A percentile compares a stretch with the other conserved stretches of the same genome.
Conservation (phyloP, 2,888 invertebrate species). For the Leptinotarsa peninsularis region DNA sequence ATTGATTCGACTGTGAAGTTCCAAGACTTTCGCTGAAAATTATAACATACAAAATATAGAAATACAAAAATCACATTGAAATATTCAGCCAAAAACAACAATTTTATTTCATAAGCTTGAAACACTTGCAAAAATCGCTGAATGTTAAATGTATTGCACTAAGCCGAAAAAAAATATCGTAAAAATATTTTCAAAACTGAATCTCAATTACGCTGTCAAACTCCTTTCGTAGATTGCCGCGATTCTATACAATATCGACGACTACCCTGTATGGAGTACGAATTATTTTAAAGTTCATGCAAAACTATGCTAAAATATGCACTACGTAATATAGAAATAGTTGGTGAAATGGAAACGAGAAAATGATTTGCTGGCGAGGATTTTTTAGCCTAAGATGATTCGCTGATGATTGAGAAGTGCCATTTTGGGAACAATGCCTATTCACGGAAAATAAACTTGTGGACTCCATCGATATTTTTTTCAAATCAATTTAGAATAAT, state of each 20-base stretch:
- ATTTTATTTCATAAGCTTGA: slow-evolving; percentile 46
- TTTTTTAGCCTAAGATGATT: not conserved
- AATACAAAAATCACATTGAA: slow-evolving; percentile 36
- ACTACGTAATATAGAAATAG: slow-evolving; percentile 21
- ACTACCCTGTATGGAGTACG: slow-evolving; percentile 3
- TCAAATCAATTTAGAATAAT: too few relatives aligned
- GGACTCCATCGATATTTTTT: not conserved
- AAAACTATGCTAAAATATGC: slow-evolving; percentile 31
- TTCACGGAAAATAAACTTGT: slow-evolving; percentile 40
- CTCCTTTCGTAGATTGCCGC: not conserved
- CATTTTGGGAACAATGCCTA: slow-evolving; percentile 54
- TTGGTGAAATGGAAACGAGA: slow-evolving; percentile 13
- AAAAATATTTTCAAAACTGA: slow-evolving; percentile 19
- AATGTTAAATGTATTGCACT: slow-evolving; percentile 43
- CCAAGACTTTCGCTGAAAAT: not conserved
- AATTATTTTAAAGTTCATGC: slow-evolving; percentile 9
- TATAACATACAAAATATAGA: slow-evolving; percentile 16
- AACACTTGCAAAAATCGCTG: slow-evolving; percentile 44
- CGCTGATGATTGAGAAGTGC: slow-evolving; percentile 24
- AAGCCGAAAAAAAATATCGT: slow-evolving; percentile 37
- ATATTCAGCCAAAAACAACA: slow-evolving; percentile 49
- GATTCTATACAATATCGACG: not conserved
- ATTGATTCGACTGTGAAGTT: slow-evolving; percentile 10
- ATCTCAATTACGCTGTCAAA: not conserved
- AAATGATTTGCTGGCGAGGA: slow-evolving; percentile 13